A percentile compares a stretch with the other conserved stretches of the same genome.
These are phyloP conservation scores for Mareca penelope DNA, from an alignment of 2,797 vertebrate genomes.

Conservation along the genomic window DNA sequence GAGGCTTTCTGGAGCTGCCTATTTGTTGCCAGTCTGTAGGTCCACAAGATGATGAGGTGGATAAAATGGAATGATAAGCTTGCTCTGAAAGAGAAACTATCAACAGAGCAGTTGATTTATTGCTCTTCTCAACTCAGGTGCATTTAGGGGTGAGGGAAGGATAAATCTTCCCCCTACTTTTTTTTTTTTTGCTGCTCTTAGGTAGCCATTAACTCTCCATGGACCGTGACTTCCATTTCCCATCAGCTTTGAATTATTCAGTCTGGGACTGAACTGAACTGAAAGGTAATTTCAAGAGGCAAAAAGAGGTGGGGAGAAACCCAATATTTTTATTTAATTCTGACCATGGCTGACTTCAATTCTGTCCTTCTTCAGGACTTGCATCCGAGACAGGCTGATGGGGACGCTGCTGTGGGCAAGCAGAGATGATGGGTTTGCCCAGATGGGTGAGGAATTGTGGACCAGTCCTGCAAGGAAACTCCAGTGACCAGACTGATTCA, in stretches of 20 bases:
- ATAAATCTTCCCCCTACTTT: conserved; percentile 56
- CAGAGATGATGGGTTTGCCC: neutral
- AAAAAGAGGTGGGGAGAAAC: conserved; percentile 32
- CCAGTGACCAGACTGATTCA: neutral
- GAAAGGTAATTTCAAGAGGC: conserved; percentile 68
- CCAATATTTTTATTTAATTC: conserved; percentile 49
- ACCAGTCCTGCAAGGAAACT: neutral
- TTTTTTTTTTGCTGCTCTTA: conserved; percentile 51
- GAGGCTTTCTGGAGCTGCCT: conserved; percentile 45
- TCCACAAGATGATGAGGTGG: conserved; percentile 66
- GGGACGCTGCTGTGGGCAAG: neutral
- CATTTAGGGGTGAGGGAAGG: conserved; percentile 59
- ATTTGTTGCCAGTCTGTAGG: conserved; percentile 43
- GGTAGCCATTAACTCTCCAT: conserved; percentile 66
- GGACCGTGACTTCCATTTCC: conserved; percentile 69
- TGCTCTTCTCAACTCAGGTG: conserved; percentile 58
- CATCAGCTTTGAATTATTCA: conserved; percentile 75
- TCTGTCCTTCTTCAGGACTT: conserved; percentile 52
- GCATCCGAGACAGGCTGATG: conserved; percentile 3
- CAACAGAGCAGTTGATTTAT: conserved; percentile 71
- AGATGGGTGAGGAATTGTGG: neutral
- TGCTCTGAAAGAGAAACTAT: conserved; percentile 46
- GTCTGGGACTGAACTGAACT: conserved; percentile 60
- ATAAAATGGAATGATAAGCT: conserved; percentile 73
- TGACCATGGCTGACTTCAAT: conserved; percentile 56